Base-by-base conservation (phyloP, 1,140 invertebrate genomes). In the Pygmarrhopalites habei region DNA sequence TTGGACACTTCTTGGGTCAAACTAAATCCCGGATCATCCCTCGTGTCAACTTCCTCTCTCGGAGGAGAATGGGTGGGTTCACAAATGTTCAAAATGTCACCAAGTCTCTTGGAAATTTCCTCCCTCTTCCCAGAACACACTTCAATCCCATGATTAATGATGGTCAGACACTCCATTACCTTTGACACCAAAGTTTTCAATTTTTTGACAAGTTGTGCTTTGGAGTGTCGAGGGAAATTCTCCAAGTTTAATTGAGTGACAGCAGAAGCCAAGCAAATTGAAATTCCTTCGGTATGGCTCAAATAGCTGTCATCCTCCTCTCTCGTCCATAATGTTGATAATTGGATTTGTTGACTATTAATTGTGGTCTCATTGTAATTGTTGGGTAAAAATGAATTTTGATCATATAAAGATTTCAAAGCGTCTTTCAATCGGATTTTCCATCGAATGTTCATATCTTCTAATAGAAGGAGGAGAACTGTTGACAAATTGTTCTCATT, bases 181-280 rank as follows among this genome's bases (percentile, higher is more conserved):
- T 26, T 52, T 5, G 49, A 26, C 10, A 7, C 3, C n/a, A 52
- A 39, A 30, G 4, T n/a, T 35, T 41, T 56, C 3, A 56, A 3
- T 41, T 39, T 56, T 23, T 56, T 56, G 29, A 56, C 12, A 7
- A 56, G 15, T 12, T 35, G 19, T 7, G 10, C 4, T 39, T 23
- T 41, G 19, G 19, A 41, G 4, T 19, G 12, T 10, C 10, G 10
- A 2, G 53, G 53, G 28, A 39, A 41, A 2, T 17, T 23, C 19
- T 56, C 53, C 12, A 56, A 21, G 10, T 35, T 23, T 4, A 56
- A 32, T 56, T 56, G 53, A n/a, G 35, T 56, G 5, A 56, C 30
- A 35, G 28, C 53, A 41, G 4, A 21, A 4, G 53, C 53, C 5
- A 39, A n/a, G 17, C 10, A 23, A 39, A 41, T 56, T 35, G 53